These are phyloP conservation scores for Dicycla oo DNA, from an alignment of 2,888 invertebrate species.

Conservation along the genomic window DNA sequence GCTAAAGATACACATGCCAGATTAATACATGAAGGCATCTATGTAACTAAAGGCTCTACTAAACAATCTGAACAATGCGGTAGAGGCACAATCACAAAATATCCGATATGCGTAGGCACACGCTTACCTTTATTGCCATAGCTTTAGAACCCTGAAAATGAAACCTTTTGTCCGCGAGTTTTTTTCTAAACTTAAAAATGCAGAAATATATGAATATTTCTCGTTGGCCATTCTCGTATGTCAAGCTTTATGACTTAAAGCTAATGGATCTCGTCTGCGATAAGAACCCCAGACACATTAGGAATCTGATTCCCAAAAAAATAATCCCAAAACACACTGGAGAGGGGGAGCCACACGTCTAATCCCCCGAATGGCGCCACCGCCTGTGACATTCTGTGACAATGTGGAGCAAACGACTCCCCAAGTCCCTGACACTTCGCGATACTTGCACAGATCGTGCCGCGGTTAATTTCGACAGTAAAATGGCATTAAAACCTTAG, in stretches of 20 bases:
- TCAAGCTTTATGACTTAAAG: constrained; percentile 42
- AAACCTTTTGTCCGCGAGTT: constrained; percentile 3
- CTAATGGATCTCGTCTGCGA: constrained; percentile 47
- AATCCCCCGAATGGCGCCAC: constrained; percentile 73
- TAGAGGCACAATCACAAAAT: constrained; percentile 9
- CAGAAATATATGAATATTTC: constrained; percentile 6
- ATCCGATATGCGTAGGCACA: constrained; percentile 20
- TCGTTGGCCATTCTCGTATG: constrained; percentile 7
- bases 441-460: constrained; percentile 52
- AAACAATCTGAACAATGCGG: constrained; percentile 28
- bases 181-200: constrained; percentile 21
- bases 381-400: constrained; percentile 74
- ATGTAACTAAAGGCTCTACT: constrained; percentile 11
- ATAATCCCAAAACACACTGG: constrained; percentile 52
- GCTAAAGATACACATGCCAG: background rate
- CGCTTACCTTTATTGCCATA: constrained; percentile 22
- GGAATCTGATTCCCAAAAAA: constrained; percentile 51
- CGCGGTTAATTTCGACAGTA: constrained; percentile 65
- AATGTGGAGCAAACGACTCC: constrained; percentile 76
- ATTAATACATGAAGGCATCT: constrained; percentile 12
- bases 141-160: constrained; percentile 17
- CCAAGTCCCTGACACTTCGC: constrained; percentile 67
- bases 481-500: constrained; percentile 46
- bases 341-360: constrained; percentile 52
- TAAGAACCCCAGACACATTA: constrained; percentile 54